Base-by-base conservation (phyloP, 2,797 vertebrate genomes). In the Neosilurus mollespiculum region DNA sequence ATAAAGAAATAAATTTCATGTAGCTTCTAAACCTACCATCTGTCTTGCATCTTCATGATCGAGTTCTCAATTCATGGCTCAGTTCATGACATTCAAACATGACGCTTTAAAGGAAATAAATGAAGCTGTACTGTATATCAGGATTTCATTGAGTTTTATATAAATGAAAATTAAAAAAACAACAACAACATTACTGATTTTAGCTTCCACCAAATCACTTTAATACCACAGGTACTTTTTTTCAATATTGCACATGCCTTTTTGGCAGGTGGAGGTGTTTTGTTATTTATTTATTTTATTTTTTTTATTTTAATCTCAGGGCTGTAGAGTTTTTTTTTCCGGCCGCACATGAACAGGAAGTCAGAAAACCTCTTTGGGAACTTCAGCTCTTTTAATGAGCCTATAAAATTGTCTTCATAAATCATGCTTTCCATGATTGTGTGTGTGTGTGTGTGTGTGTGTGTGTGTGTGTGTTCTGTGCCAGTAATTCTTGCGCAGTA, bases 311-410 rank as follows among this genome's bases (percentile, higher is more conserved):
- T 11, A 18, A 54, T 26, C 10, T 20, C 26, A 75, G 9, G 16
- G 66, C 34, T 22, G 66, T 43, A 43, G 20, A 71, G n/a, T n/a
- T n/a, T n/a, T 51, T 43, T 71, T n/a, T 53, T 53, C 7, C 24
- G 22, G 69, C 12, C 51, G 69, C 26, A 58, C 16, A 12, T 20
- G 16, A 75, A 75, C 26, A 75, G 16, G 54, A 75, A 20, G 53
- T 56, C 0, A 58, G 26, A 75, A 58, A 75, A 76, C 26, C 9
- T 75, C 58, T 51, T 54, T 15, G 24, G 71, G 53, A 73, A 56
- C 49, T 72, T 72, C n/a, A 56, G 14, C 10, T 81, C 4, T 37
- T 70, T 70, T 70, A 58, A 80, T 58, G 26, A 56, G 77, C 64
- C 10, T 34, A 12, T 37, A 37, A 54, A 67, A 80, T 67, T 37